A percentile compares a stretch with the other conserved stretches of the same genome.
phyloP scores from a whole-genome alignment of 2,797 vertebrate genomes.

The Cuniculus paca region DNA sequence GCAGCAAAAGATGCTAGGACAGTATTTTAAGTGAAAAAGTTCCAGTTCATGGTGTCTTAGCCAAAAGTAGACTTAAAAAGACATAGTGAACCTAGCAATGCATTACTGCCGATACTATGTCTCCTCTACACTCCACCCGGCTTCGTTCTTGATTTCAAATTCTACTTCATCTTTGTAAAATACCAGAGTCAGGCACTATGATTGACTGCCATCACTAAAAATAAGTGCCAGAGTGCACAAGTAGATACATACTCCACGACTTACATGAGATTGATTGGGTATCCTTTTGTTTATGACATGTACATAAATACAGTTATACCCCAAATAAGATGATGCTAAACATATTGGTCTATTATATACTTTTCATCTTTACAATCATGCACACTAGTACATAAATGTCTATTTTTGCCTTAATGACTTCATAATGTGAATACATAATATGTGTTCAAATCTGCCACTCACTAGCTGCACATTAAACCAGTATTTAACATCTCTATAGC shows the following conservation, averaged over 20 bases:
- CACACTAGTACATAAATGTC: constrained; percentile 28
- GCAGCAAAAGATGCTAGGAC: not conserved
- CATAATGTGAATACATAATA: constrained; percentile 47
- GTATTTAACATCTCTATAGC: not conserved
- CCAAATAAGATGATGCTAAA: constrained; percentile 2
- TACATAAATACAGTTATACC: not conserved
- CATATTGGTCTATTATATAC: constrained; percentile 14
- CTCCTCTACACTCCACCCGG: not conserved
- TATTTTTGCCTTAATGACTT: constrained; percentile 42
- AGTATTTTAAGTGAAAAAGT: not conserved
- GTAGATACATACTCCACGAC: not conserved
- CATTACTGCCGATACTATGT: not conserved
- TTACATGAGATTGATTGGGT: not conserved
- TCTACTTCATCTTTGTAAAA: not conserved
- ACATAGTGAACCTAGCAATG: not conserved
- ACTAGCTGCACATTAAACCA: not conserved
- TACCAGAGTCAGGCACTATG: not conserved
- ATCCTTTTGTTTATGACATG: not conserved
- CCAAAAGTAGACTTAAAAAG: not conserved
- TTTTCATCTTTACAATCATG: constrained; percentile 39
- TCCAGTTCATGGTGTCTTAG: not conserved
- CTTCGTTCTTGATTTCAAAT: not conserved
- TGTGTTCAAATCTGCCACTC: constrained; percentile 22
- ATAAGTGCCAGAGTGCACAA: not conserved
- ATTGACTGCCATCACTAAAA: not conserved